Evolutionary conservation across 2,113 vertebrate genomes (phyloP).

Genomic region (Vombatus ursinus): DNA sequence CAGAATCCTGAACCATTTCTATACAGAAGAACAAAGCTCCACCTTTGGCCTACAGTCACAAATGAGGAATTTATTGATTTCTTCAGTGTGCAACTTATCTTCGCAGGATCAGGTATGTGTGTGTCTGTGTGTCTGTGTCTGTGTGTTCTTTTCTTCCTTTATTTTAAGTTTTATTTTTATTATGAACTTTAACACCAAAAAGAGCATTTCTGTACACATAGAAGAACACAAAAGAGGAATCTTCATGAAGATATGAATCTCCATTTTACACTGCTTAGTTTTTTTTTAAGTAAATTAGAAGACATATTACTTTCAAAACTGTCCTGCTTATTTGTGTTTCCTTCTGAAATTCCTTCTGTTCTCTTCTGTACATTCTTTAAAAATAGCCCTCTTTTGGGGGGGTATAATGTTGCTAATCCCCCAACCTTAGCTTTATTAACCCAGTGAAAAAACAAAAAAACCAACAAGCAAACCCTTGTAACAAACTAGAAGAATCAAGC

Average conservation of each 20-base stretch:
- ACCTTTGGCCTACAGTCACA: conserved; percentile 69
- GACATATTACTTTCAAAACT: background rate
- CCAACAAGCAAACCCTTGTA: background rate
- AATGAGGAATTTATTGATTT: conserved; percentile 81
- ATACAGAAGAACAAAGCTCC: conserved; percentile 61
- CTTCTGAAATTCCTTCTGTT: background rate
- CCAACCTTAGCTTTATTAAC: background rate
- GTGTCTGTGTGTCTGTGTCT: no score
- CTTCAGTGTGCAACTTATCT: conserved; percentile 74
- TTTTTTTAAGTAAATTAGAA: background rate
- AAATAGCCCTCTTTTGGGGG: background rate
- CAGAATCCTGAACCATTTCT: conserved; percentile 81
- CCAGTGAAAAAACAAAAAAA: background rate
- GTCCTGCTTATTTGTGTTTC: background rate
- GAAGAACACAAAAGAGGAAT: background rate
- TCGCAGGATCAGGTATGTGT: conserved; percentile 80
- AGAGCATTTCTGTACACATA: background rate
- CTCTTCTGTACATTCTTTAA: background rate
- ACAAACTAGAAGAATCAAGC: background rate
- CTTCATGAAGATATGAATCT: background rate
- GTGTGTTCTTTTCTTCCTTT: background rate
- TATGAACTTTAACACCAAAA: background rate
- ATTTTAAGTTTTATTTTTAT: background rate
- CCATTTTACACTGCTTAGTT: background rate
- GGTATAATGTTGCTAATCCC: background rate